Percentiles rank a stretch among this genome's conserved stretches.
phyloP scores from a whole-genome alignment of 92 coral and sea anemone species.

The Porites rus region DNA sequence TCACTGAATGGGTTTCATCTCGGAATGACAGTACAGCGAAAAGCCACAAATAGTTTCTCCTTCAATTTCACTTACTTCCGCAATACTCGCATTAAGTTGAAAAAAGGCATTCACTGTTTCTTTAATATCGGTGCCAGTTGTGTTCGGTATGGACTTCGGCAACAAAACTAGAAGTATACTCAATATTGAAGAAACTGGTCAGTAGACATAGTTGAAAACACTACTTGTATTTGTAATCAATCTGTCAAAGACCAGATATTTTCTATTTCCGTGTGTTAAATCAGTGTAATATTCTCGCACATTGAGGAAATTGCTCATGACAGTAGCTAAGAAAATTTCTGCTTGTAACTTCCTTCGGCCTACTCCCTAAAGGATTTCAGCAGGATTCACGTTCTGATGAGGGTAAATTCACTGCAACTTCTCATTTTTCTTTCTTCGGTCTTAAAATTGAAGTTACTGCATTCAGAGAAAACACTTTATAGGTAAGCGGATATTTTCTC shows the following conservation, averaged over 20 bases:
- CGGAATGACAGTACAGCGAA: background rate
- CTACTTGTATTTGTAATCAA: background rate
- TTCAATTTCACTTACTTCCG: background rate
- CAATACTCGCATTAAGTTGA: background rate
- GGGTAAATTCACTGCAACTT: slow-evolving; percentile 2
- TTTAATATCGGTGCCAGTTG: slow-evolving; percentile 1
- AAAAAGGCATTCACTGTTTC: background rate
- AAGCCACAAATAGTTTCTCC: slow-evolving; percentile 31
- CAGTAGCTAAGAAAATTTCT: background rate
- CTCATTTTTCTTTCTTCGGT: slow-evolving; percentile 13
- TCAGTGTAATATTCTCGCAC: background rate
- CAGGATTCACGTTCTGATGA: slow-evolving; percentile 18
- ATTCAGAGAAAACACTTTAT: slow-evolving; percentile 12
- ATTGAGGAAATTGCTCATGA: background rate
- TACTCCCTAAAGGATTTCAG: slow-evolving; percentile 13
- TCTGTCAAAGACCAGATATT: slow-evolving; percentile 15
- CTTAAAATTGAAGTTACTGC: slow-evolving; percentile 24
- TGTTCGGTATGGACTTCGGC: background rate
- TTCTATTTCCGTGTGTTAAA: background rate
- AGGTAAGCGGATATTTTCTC: slow-evolving; percentile 8
- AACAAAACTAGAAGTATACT: slow-evolving; percentile 28
- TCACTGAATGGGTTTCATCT: background rate
- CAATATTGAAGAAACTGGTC: slow-evolving; percentile 18
- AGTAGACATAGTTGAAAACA: background rate
- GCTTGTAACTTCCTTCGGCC: slow-evolving; percentile 12